A percentile compares a stretch with the other conserved stretches of the same genome.
Conservation (phyloP, 1,140 invertebrate genomes). For the Hylaeus volcanicus region DNA sequence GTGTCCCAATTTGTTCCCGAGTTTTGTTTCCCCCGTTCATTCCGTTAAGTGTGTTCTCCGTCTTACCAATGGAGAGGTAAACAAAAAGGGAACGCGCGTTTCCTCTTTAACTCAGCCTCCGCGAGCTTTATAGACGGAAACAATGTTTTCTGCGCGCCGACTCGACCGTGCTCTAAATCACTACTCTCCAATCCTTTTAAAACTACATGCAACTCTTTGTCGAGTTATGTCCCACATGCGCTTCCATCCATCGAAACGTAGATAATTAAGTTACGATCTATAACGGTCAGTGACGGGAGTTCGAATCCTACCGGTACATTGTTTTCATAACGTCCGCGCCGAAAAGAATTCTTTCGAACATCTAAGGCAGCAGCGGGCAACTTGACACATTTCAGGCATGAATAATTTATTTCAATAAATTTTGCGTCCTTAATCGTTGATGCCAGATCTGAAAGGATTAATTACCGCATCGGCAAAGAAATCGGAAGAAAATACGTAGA, state of each 20-base stretch:
- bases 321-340: neutral
- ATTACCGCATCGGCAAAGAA: too few species aligned
- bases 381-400: too few species aligned
- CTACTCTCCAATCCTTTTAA: conserved; percentile 19
- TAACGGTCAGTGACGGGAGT: neutral
- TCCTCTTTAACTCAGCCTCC: conserved; percentile 20
- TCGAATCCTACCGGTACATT: neutral
- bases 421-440: too few species aligned
- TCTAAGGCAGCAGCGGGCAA: too few species aligned
- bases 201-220: neutral
- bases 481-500: too few species aligned
- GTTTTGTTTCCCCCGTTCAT: conserved; percentile 22
- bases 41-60: conserved; percentile 11
- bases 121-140: conserved; percentile 28
- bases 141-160: conserved; percentile 27
- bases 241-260: neutral
- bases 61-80: conserved; percentile 29
- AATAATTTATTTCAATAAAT: too few species aligned
- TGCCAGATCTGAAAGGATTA: too few species aligned
- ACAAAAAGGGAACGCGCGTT: conserved; percentile 16
- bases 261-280: conserved; percentile 3
- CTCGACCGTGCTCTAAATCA: conserved; percentile 30
- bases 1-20: conserved; percentile 27
- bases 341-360: too few species aligned
- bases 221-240: neutral